Percentiles rank a stretch among this genome's conserved stretches.
Conservation (phyloP, 1,140 invertebrate species). For the Cydia fagiglandana region DNA sequence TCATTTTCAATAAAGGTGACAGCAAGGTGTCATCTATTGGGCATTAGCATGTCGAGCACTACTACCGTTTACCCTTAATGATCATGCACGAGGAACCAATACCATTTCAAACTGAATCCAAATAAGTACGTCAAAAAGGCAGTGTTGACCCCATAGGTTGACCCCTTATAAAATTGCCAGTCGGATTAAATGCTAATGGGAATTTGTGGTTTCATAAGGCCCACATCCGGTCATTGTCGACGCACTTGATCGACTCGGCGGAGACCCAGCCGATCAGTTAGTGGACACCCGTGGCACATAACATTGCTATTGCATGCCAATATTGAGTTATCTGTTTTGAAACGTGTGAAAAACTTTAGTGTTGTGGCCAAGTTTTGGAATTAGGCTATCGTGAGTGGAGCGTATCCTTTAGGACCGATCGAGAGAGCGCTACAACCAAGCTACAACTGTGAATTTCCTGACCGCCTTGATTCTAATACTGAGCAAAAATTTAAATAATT, state of each 20-base stretch:
- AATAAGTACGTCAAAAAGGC: background rate
- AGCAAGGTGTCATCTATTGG: no score
- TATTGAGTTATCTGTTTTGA: background rate
- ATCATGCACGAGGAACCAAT: background rate
- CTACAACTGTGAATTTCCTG: no score
- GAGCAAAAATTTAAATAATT: no score
- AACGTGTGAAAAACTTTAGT: background rate
- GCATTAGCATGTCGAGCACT: no score
- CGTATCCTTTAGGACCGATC: no score
- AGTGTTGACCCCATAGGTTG: background rate
- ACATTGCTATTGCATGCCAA: constrained; percentile 6
- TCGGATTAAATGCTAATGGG: background rate
- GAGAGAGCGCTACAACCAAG: no score
- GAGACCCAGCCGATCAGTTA: background rate
- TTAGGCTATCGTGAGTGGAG: background rate
- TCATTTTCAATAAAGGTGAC: no score
- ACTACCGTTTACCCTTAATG: background rate
- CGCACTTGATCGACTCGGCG: constrained; percentile 4
- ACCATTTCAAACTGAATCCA: background rate
- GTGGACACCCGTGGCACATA: constrained; percentile 9
- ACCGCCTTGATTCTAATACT: no score
- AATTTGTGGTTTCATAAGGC: constrained; percentile 27
- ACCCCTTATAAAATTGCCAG: background rate
- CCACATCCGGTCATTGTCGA: constrained; percentile 20
- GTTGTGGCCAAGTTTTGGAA: background rate